Evolutionary conservation across 2,797 vertebrate genomes (phyloP), one percentile per base, ranked within the genome.

Genomic region (Bufotes viridis): DNA sequence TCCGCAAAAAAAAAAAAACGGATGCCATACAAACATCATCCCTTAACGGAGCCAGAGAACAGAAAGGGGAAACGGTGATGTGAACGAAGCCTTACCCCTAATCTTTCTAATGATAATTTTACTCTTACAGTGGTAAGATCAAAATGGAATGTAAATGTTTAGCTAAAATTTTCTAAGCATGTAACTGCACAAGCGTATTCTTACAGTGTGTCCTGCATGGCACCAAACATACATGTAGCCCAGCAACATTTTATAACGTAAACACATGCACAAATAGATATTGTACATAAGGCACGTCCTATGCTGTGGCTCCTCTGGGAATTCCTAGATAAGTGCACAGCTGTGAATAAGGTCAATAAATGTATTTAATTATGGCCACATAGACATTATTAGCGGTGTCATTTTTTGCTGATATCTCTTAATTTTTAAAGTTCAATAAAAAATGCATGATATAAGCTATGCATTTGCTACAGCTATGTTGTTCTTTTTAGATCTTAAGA

Each of bases 401-500:
- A 86, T 53, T 86, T 89, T 89, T 61, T 72, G 88, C 88, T 83
- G 84, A 86, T 34, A 53, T 78, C 53, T 18, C 76, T 74, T 81
- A 34, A 17, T 61, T 86, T 89, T 84, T 89, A 78, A 78, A n/a
- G 57, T 24, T 53, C 74, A 51, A 89, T 89, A 82, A 86, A 89
- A 82, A 82, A 89, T 89, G 24, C 72, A 89, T 78, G 88, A 83
- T 78, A 29, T 86, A 83, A 78, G 79, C 80, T 61, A 49, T 82
- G 70, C 58, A 78, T 78, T 86, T 82, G 65, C 84, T 57, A 55
- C 72, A 86, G 26, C 70, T 63, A 29, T 82, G 61, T 24, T 20
- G 10, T 42, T 22, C 49, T 65, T 67, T 15, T 81, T 72, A 74
- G 18, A 29, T 24, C 22, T 58, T 51, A 13, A 51, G 81, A 55